A percentile compares a stretch with the other conserved stretches of the same genome.
phyloP scores from a whole-genome alignment of 2,113 vertebrate genomes.

The Protobothrops flavoviridis region DNA sequence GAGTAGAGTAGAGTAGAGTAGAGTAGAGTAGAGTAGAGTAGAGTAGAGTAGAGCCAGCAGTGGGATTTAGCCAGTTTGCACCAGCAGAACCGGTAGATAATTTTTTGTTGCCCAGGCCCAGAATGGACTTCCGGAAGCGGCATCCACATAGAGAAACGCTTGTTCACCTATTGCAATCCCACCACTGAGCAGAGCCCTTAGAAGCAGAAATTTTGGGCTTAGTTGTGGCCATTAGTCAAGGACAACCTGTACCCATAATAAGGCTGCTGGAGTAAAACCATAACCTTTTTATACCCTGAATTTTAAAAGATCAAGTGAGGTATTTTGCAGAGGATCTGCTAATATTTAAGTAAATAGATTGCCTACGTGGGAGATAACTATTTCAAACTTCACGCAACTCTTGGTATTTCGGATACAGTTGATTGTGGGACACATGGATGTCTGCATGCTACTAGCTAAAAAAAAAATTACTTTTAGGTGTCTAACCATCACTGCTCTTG shows the following conservation, averaged over 20 bases:
- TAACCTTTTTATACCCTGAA: not conserved
- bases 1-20: too few species aligned
- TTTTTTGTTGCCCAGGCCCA: too few species aligned
- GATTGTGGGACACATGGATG: not conserved
- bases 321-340: not conserved
- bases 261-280: not conserved
- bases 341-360: not conserved
- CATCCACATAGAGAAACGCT: rapidly evolving
- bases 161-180: too few species aligned
- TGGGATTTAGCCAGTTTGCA: too few species aligned
- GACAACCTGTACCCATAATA: not conserved
- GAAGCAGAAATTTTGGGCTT: too few species aligned
- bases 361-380: not conserved
- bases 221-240: too few species aligned
- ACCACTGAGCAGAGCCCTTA: too few species aligned
- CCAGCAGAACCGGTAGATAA: too few species aligned
- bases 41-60: too few species aligned
- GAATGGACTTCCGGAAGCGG: too few species aligned
- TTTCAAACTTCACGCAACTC: not conserved
- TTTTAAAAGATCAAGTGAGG: not conserved
- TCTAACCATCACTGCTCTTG: not conserved
- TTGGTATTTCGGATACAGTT: not conserved
- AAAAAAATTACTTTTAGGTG: not conserved
- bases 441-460: not conserved
- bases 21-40: too few species aligned